Base-by-base conservation (phyloP, 2,797 vertebrate genomes). In the Brachyalestes nurse region DNA sequence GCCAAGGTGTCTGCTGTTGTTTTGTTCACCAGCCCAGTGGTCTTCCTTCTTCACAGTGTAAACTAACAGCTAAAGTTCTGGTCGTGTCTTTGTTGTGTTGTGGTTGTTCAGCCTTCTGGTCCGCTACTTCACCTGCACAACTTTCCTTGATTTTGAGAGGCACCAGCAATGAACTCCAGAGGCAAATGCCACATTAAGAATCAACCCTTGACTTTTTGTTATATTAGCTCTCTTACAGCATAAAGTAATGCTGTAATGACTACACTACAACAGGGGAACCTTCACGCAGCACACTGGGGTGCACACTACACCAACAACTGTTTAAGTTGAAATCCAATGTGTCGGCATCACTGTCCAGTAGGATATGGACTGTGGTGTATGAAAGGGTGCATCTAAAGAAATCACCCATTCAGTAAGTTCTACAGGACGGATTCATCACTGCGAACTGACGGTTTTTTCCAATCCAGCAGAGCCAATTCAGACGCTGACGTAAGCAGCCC, bases 401-500 rank as follows among this genome's bases (percentile, higher is more conserved):
- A n/a, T 1, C 6, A 14, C 25, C 19, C 21, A 10, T 7, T 28
- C 13, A 58, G 25, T 21, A 64, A 34, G 21, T 14, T 7, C 25
- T 51, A 23, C 13, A 25, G 45, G 7, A 21, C 1, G 7, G 42
- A 53, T 71, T 51, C 60, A 55, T 65, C n/a, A 57, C 28, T 0
- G 57, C 72, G 28, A 21, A 75, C 42, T 17, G 51, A 67, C 13
- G 5, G 38, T 65, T 65, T 10, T 28, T 13, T 49, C 58, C 28
- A 53, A 13, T 53, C n/a, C 6, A 38, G 71, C 57, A 40, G 10
- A 64, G 8, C 10, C 5, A 8, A 60, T 60, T 28, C 16, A 49
- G 21, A 25, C 13, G n/a, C 67, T 47, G 67, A 70, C 5, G n/a
- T 64, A 67, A 84, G 61, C 71, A 72, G 21, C 21, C 38, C 34